phyloP scores from a whole-genome alignment of 2,113 vertebrate species.

The Pipa parva region DNA sequence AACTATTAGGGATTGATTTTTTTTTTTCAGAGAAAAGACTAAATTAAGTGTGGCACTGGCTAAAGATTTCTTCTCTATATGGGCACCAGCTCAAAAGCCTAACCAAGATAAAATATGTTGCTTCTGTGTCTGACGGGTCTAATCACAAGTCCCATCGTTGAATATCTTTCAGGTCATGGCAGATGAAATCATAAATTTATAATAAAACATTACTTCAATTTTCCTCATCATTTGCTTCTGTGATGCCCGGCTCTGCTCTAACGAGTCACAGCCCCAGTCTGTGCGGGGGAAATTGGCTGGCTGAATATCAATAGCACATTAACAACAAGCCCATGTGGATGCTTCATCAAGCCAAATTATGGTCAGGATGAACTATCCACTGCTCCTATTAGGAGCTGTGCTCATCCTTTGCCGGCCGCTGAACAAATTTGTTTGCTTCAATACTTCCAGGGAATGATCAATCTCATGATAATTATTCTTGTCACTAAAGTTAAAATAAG shows the following conservation, averaged over 20 bases:
- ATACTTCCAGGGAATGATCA: constrained; percentile 62
- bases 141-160: constrained; percentile 58
- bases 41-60: neutral
- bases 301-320: constrained; percentile 78
- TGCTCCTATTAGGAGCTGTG: constrained; percentile 63
- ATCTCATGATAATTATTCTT: constrained; percentile 69
- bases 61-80: constrained; percentile 6
- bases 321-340: constrained; percentile 53
- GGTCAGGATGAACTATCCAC: constrained; percentile 63
- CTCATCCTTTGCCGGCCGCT: constrained; percentile 58
- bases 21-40: too few relatives aligned
- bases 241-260: constrained; percentile 86
- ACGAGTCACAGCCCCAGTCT: constrained; percentile 60
- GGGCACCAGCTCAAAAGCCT: constrained; percentile 21
- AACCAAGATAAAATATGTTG: constrained; percentile 43
- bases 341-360: constrained; percentile 67
- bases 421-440: constrained; percentile 69
- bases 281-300: constrained; percentile 58
- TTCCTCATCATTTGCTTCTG: constrained; percentile 95
- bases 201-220: constrained; percentile 99
- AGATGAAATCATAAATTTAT: constrained; percentile 92
- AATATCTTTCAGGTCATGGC: constrained; percentile 74
- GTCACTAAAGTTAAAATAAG: constrained; percentile 58
- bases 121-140: constrained; percentile 43
- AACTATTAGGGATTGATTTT: too few relatives aligned